Evolutionary conservation across 2,888 invertebrate species (phyloP), one percentile per base, ranked within the genome.

Genomic region (Brachyopa scutellaris): DNA sequence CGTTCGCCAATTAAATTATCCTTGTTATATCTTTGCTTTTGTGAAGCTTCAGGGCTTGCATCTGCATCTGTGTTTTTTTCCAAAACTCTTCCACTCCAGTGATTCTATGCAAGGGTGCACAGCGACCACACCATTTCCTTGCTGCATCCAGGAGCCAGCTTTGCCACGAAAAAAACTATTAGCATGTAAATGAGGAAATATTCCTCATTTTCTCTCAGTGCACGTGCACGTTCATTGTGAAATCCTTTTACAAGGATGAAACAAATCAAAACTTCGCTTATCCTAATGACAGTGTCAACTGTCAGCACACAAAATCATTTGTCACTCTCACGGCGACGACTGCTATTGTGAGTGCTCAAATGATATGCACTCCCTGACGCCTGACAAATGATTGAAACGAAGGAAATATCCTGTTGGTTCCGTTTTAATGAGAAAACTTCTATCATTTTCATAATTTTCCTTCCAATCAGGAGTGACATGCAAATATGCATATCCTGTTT

Each of bases 401-500:
- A 33, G 38, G 31, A 64, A 42, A 21, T 42, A 11, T 57, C 31
- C 9, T 53, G 15, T 29, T 36, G 2, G 15, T 55, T 23, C 13
- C 0, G 9, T 55, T 79, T 67, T 79, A 79, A 80, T 76, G 76
- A 80, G 76, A 76, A 80, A 76, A 76, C 76, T 80, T 80, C 23
- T 11, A 19, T 29, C 11, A 66, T 74, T 67, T 67, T 53, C 66
- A 66, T 55, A 57, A 79, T 67, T 79, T 74, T 59, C 76, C 57
- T 49, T 64, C 62, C 80, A 80, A 80, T 80, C 78, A 78, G 11
- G 36, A 33, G 17, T 59, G 78, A 9, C 40, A 57, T 49, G 40
- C 13, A 57, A 62, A 55, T 42, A 29, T 61, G 66, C 42, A 51
- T 59, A 66, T 72, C 64, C 72, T 64, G 15, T 66, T 64, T 59